Conservation (phyloP, 2,797 vertebrate species). For the Oophaga sylvatica region DNA sequence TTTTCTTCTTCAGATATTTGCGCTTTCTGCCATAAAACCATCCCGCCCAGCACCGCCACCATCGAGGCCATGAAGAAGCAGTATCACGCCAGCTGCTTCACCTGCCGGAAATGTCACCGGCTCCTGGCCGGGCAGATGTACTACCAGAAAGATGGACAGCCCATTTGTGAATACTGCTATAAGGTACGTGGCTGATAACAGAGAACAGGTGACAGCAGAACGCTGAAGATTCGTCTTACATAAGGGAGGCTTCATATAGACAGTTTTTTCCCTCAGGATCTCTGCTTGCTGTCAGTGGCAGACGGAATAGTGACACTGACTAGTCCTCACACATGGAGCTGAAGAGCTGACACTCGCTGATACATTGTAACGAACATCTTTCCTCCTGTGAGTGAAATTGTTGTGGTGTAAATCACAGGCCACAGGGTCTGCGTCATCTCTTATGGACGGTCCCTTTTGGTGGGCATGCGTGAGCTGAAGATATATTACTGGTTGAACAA, state of each 20-base stretch:
- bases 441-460: too few relatives aligned
- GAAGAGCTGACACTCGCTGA: too few relatives aligned
- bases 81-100: constrained; percentile 89
- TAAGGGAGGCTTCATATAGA: not conserved
- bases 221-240: not conserved
- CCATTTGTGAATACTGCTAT: constrained; percentile 87
- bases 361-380: too few relatives aligned
- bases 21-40: constrained; percentile 88
- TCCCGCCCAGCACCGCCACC: constrained; percentile 74
- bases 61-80: constrained; percentile 89
- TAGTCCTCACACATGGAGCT: too few relatives aligned
- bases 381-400: too few relatives aligned
- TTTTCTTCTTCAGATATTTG: constrained; percentile 81
- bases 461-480: too few relatives aligned
- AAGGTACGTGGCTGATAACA: constrained; percentile 73
- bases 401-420: too few relatives aligned
- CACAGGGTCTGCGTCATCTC: too few relatives aligned
- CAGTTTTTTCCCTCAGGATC: not conserved
- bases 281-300: too few relatives aligned
- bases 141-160: constrained; percentile 89
- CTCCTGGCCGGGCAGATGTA: constrained; percentile 85
- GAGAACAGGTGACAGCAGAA: not conserved
- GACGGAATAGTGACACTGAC: too few relatives aligned
- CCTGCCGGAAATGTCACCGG: constrained; percentile 83
- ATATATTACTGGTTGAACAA: too few relatives aligned